Conservation (phyloP, 1,140 invertebrate species). For the Cecropterus lyciades region DNA sequence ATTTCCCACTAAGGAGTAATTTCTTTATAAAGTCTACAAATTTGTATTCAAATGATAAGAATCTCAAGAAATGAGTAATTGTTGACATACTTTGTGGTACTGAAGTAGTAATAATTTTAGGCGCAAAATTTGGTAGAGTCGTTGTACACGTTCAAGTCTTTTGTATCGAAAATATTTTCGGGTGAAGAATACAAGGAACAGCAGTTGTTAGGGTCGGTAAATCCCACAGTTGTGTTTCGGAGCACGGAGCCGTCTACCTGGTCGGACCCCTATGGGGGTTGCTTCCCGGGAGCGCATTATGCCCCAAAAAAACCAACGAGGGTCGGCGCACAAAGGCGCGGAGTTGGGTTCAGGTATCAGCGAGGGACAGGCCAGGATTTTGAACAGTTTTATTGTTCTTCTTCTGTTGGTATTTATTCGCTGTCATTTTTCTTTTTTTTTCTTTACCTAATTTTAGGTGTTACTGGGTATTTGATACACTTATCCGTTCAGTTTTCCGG, state of each 20-base stretch:
- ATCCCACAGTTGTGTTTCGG: constrained; percentile 57
- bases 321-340: constrained; percentile 68
- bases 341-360: constrained; percentile 64
- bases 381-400: constrained; percentile 31
- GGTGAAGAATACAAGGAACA: constrained; percentile 50
- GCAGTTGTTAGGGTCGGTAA: constrained; percentile 49
- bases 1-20: neutral
- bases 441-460: constrained; percentile 2
- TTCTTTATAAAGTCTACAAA: constrained; percentile 2
- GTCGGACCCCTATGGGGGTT: constrained; percentile 58
- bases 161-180: constrained; percentile 46
- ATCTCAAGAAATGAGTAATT: constrained; percentile 16
- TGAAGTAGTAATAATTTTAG: constrained; percentile 19
- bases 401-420: constrained; percentile 19
- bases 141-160: constrained; percentile 45
- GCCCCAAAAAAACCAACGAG: constrained; percentile 74
- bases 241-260: constrained; percentile 69
- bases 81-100: constrained; percentile 20
- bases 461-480: neutral
- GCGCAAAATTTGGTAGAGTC: constrained; percentile 23
- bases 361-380: constrained; percentile 28
- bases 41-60: constrained; percentile 1
- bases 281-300: constrained; percentile 68
- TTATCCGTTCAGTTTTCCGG: neutral
- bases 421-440: constrained; percentile 8